Evolutionary conservation across 1,140 invertebrate species (phyloP).

Genomic region (Trachelipus rathkii): DNA sequence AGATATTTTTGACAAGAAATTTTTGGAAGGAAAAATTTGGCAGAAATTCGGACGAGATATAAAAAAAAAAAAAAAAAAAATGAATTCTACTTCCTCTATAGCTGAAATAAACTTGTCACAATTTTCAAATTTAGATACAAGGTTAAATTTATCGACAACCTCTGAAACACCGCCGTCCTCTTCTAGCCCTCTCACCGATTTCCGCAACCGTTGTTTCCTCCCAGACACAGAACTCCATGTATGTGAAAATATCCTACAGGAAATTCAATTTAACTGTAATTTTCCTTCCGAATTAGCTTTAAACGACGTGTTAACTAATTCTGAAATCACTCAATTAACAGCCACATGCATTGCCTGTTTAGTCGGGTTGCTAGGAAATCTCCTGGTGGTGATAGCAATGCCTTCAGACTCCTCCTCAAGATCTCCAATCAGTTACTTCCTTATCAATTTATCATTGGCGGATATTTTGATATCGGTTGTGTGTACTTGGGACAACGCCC

Average conservation of each 20-base stretch:
- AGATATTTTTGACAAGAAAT: too few relatives aligned
- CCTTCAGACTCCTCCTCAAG: background rate
- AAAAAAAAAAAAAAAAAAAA: too few relatives aligned
- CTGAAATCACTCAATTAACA: background rate
- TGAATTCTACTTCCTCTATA: too few relatives aligned
- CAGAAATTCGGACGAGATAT: too few relatives aligned
- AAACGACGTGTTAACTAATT: background rate
- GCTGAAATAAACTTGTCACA: too few relatives aligned
- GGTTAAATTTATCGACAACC: too few relatives aligned
- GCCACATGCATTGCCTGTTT: background rate
- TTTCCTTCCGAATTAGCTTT: background rate
- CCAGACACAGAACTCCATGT: background rate
- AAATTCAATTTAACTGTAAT: background rate
- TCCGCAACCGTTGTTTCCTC: background rate
- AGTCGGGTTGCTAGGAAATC: background rate
- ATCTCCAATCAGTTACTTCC: background rate
- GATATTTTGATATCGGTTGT: background rate
- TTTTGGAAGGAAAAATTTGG: too few relatives aligned
- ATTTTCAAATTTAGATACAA: too few relatives aligned
- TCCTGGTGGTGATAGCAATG: background rate
- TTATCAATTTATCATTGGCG: background rate
- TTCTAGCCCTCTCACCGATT: background rate
- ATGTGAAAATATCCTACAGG: background rate
- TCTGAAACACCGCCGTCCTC: background rate
- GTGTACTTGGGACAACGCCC: background rate